phyloP scores from a whole-genome alignment of 1,140 invertebrate genomes.

The Zaprionus kolodkinae region DNA sequence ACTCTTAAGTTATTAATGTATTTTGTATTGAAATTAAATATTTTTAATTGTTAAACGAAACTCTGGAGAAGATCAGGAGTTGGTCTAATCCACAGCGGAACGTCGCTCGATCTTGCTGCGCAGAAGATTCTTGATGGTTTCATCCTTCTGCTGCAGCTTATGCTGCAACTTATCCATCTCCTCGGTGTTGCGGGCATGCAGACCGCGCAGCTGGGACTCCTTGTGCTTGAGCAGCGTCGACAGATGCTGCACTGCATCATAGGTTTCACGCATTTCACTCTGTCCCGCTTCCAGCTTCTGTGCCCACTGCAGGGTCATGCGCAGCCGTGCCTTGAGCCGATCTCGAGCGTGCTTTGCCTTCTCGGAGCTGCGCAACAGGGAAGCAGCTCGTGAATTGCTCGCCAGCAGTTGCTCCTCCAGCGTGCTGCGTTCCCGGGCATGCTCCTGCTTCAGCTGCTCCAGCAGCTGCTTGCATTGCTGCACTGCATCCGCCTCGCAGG shows the following conservation, averaged over 20 bases:
- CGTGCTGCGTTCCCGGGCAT: constrained; percentile 85
- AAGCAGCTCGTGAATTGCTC: constrained; percentile 29
- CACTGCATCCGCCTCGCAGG: constrained; percentile 86
- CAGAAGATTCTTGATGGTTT: constrained; percentile 71
- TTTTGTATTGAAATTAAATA: constrained; percentile 82
- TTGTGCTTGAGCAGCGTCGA: constrained; percentile 81
- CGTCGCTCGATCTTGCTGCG: constrained; percentile 64
- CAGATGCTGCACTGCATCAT: constrained; percentile 74
- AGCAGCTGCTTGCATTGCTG: constrained; percentile 88
- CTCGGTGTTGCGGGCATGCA: constrained; percentile 69
- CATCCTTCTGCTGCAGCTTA: constrained; percentile 80
- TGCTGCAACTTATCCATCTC: constrained; percentile 75
- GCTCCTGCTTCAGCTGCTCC: constrained; percentile 87
- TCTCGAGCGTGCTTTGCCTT: constrained; percentile 75
- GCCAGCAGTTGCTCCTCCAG: constrained; percentile 56
- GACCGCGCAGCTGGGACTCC: constrained; percentile 77
- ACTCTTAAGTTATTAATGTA: constrained; percentile 76
- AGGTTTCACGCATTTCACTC: constrained; percentile 70
- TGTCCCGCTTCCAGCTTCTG: constrained; percentile 76
- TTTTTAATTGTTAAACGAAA: constrained; percentile 76
- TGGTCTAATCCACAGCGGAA: constrained; percentile 57
- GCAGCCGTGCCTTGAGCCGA: constrained; percentile 69
- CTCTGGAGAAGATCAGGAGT: constrained; percentile 35
- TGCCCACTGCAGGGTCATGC: constrained; percentile 80
- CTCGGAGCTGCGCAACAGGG: constrained; percentile 55